A percentile compares a stretch with the other conserved stretches of the same genome.
These are phyloP conservation scores for Xyrauchen texanus DNA, from an alignment of 2,113 vertebrate species.

Conservation along the genomic window DNA sequence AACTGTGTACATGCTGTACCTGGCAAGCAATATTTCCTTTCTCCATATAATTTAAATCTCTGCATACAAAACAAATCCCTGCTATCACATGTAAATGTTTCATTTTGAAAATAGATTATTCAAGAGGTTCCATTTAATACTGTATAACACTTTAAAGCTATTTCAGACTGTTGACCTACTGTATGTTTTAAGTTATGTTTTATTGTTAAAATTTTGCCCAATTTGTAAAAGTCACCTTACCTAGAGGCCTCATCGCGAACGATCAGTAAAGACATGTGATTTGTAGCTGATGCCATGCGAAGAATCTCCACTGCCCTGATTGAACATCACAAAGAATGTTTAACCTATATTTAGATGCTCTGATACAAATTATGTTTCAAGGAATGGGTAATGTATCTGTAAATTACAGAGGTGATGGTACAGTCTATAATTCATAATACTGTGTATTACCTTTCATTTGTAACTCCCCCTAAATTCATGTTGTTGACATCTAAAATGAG, in stretches of 20 bases:
- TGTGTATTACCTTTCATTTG: slow-evolving; percentile 79
- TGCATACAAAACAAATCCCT: background rate
- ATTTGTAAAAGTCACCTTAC: slow-evolving; percentile 61
- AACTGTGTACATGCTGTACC: background rate
- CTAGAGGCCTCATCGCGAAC: slow-evolving; percentile 82
- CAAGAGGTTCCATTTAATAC: too few species aligned
- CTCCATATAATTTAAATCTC: background rate
- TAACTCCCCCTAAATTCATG: slow-evolving; percentile 79
- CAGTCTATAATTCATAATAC: background rate
- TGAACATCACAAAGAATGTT: slow-evolving; percentile 26
- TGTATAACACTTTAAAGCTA: too few species aligned
- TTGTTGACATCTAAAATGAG: slow-evolving; percentile 87
- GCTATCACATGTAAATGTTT: background rate
- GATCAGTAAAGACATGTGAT: slow-evolving; percentile 82
- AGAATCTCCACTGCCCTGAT: slow-evolving; percentile 84
- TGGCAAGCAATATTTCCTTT: slow-evolving; percentile 14
- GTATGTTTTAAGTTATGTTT: too few species aligned
- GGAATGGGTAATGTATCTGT: too few species aligned
- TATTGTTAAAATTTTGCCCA: too few species aligned
- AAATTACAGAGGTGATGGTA: too few species aligned
- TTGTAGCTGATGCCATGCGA: slow-evolving; percentile 81
- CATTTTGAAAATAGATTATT: too few species aligned
- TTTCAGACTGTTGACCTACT: too few species aligned
- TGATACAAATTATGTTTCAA: background rate
- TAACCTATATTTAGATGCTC: background rate